Base-by-base conservation (phyloP, 2,888 invertebrate genomes). In the Acheta domesticus region DNA sequence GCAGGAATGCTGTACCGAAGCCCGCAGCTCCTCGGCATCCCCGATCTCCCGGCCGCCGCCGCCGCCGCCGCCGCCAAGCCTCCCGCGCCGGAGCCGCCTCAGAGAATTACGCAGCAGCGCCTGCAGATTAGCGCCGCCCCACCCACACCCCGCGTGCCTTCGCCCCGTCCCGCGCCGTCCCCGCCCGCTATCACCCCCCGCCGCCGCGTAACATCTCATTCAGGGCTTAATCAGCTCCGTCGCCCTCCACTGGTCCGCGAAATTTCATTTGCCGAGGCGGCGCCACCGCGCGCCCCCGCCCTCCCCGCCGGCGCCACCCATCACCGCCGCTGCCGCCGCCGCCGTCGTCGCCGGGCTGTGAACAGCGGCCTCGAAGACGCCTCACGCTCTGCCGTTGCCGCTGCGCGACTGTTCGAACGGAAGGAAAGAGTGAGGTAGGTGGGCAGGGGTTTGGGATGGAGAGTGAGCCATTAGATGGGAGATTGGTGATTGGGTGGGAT, bases 151-250 rank as follows among this genome's bases (percentile, higher is more conserved):
- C 62, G 16, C n/a, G 16, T 62, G 8, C 62, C 62, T 62, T n/a
- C 14, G 16, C 14, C 14, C 62, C 5, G 62, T 3, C 62, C 62
- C 62, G 1, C 62, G 12, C 14, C 62, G 36, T 5, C 36, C 36
- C n/a, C 62, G 16, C 62, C 62, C 62, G 62, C 62, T 62, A 62
- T n/a, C 62, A 62, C 62, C 14, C 62, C 62, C 36, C 36, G n/a
- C 62, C 62, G n/a, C 62, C 62, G 62, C 62, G 62, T 62, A 62
- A 62, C 62, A 62, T 62, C 62, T 62, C 62, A 62, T 62, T 62
- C 62, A 62, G 62, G 62, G 62, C 62, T 62, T 62, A 62, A 62
- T 62, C 62, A 62, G 62, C 62, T 62, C 62, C 62, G 62, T 62
- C 62, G 62, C 62, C 62, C 62, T 62, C 62, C 62, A 62, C 16